Evolutionary conservation across 2,888 invertebrate genomes (phyloP).

Genomic region (Dasypolia templi): DNA sequence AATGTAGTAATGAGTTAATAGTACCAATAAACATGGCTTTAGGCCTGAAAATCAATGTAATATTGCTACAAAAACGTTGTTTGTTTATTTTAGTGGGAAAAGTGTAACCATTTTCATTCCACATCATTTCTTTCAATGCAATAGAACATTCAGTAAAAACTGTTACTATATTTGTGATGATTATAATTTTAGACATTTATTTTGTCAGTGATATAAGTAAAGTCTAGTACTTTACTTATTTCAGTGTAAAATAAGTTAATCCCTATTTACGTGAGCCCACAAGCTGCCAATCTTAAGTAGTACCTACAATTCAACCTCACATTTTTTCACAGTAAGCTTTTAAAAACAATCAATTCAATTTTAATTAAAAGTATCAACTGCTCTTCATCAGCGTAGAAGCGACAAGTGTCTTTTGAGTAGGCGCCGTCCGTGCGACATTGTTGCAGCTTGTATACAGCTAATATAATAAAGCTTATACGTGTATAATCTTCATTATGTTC

Average conservation of each 20-base stretch:
- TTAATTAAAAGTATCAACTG: constrained; percentile 75
- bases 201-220: too few species aligned
- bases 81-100: not conserved
- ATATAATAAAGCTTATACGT: constrained; percentile 77
- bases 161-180: too few species aligned
- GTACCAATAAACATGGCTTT: not conserved
- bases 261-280: not conserved
- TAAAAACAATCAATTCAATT: not conserved
- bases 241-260: not conserved
- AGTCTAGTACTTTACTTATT: not conserved
- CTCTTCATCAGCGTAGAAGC: constrained; percentile 62
- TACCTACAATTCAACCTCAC: not conserved
- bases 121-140: not conserved
- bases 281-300: too few species aligned
- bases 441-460: constrained; percentile 81
- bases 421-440: constrained; percentile 79
- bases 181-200: too few species aligned
- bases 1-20: not conserved
- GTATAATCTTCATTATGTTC: constrained; percentile 73
- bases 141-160: not conserved
- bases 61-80: not conserved
- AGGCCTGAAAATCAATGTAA: not conserved
- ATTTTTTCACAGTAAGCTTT: not conserved
- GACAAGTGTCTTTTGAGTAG: constrained; percentile 84
- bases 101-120: not conserved